Conservation (phyloP, 30 jellyfish, hydroid and myxozoan genomes). For the Turritopsis rubra region DNA sequence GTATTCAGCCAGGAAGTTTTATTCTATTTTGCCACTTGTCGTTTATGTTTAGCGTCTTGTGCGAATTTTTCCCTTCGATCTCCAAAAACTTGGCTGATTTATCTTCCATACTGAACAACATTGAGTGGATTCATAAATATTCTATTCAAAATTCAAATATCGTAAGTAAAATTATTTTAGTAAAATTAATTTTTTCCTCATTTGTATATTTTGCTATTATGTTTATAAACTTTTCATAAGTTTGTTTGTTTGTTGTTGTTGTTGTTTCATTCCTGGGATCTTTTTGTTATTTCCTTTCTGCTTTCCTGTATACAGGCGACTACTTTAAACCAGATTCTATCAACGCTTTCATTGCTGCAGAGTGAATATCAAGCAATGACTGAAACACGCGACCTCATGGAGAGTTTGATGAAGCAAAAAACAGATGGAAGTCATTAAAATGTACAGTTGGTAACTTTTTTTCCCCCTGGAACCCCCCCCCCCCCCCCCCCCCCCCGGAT, state of each 20-base stretch:
- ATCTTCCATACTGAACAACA: background rate
- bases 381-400: slow-evolving; percentile 11
- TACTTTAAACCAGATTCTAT: background rate
- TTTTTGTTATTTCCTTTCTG: background rate
- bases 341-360: background rate
- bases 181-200: background rate
- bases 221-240: background rate
- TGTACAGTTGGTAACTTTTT: too few species aligned
- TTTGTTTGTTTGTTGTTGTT: background rate
- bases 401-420: background rate
- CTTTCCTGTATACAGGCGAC: background rate
- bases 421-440: too few species aligned
- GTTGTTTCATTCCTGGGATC: background rate
- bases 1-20: too few species aligned
- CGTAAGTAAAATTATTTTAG: slow-evolving; percentile 10
- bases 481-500: too few species aligned
- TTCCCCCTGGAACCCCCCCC: too few species aligned
- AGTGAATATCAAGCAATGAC: slow-evolving; percentile 6
- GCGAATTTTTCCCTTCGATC: slow-evolving; percentile 23
- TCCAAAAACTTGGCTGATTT: slow-evolving; percentile 9
- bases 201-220: background rate
- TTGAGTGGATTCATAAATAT: slow-evolving; percentile 21
- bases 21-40: too few species aligned
- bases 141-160: slow-evolving; percentile 4
- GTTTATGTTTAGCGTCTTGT: too few species aligned